Evolutionary conservation across 1,140 invertebrate genomes (phyloP).

Genomic region (Aphelinus atriplicis): DNA sequence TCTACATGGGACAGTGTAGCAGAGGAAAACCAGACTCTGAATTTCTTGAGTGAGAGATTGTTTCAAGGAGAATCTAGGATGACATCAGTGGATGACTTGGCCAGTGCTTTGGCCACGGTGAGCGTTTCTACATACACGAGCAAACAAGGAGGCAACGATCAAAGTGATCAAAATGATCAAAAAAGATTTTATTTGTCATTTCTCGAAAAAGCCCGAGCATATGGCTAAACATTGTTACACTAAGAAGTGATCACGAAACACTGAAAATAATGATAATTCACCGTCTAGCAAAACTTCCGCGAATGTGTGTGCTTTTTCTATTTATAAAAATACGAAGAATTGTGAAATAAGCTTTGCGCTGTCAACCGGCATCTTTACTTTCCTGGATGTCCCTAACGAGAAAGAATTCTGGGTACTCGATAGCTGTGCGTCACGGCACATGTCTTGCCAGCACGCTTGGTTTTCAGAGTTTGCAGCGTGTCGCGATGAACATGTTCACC

Average conservation of each 20-base stretch:
- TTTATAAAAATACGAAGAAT: not conserved
- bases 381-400: not conserved
- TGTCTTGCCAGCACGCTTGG: not conserved
- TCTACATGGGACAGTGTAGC: constrained; percentile 38
- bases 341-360: not conserved
- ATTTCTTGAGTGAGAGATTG: constrained; percentile 20
- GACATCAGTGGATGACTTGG: not conserved
- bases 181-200: constrained; percentile 7
- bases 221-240: constrained; percentile 8
- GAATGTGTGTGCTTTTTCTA: not conserved
- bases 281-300: not conserved
- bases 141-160: not conserved
- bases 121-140: not conserved
- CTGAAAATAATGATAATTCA: not conserved
- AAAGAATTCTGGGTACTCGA: not conserved
- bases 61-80: constrained; percentile 11
- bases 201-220: constrained; percentile 8
- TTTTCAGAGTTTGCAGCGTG: not conserved
- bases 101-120: not conserved
- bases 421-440: not conserved
- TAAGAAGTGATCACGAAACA: not conserved
- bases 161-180: not conserved
- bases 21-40: constrained; percentile 18
- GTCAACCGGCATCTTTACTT: not conserved
- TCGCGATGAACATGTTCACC: not conserved